Evolutionary conservation across 2,113 vertebrate genomes (phyloP).

Genomic region (Calyptommatus sinebrachiatus): DNA sequence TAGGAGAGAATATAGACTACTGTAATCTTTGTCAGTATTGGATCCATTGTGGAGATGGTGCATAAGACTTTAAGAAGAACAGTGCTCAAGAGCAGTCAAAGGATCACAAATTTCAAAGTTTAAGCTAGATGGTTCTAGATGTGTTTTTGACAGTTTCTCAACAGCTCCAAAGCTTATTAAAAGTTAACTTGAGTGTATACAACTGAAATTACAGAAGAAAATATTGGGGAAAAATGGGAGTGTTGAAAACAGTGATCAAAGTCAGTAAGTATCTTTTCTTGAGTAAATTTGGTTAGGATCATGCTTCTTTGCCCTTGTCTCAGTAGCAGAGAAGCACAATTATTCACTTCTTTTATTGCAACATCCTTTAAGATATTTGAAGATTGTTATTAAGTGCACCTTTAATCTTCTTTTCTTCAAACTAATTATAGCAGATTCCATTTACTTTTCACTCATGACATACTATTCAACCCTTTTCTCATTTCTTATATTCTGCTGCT

Average conservation of each 20-base stretch:
- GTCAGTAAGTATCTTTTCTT: background rate
- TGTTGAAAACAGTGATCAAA: background rate
- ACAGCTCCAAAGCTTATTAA: too few species aligned
- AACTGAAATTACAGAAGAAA: background rate
- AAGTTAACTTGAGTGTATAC: background rate
- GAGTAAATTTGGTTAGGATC: conserved; percentile 3
- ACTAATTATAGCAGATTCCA: conserved; percentile 10
- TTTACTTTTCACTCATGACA: conserved; percentile 1
- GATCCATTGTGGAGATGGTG: background rate
- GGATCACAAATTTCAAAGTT: background rate
- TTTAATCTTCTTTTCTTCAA: conserved; percentile 30
- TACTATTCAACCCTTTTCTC: background rate
- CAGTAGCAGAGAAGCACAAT: conserved; percentile 14
- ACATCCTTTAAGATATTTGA: conserved; percentile 16
- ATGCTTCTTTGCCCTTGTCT: conserved; percentile 10
- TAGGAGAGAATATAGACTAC: too few species aligned
- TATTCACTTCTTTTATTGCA: conserved; percentile 4
- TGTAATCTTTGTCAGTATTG: background rate
- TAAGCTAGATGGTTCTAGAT: too few species aligned
- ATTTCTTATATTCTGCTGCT: background rate
- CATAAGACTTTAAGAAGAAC: background rate
- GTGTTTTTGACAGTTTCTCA: too few species aligned
- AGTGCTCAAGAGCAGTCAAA: background rate
- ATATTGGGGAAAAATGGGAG: background rate
- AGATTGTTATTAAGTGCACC: conserved; percentile 19